Conservation (phyloP, 2,113 vertebrate species). For the Colossoma macropomum region DNA sequence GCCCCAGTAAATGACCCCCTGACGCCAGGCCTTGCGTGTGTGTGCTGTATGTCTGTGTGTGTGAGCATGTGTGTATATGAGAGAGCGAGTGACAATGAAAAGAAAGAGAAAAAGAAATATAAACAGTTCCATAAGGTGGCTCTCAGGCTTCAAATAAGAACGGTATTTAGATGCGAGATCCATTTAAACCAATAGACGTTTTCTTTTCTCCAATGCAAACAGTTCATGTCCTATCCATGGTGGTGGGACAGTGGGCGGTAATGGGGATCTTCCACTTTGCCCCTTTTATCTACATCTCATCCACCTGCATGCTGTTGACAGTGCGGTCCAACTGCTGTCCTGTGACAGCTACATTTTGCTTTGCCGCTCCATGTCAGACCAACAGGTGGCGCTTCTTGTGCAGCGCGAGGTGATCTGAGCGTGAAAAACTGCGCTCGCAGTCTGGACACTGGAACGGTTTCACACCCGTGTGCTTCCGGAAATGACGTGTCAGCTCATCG, state of each 20-base stretch:
- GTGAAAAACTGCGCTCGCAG: constrained; percentile 98
- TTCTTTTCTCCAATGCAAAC: constrained; percentile 16
- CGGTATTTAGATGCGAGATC: too few relatives aligned
- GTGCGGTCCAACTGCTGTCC: neutral
- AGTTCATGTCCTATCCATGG: neutral
- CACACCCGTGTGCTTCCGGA: constrained; percentile 96
- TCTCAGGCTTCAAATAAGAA: neutral
- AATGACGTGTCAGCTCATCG: constrained; percentile 97
- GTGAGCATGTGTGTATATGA: neutral
- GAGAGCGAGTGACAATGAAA: neutral
- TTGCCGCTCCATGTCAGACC: constrained; percentile 63
- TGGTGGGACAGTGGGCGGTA: neutral
- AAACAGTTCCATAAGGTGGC: constrained; percentile 1
- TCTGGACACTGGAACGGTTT: constrained; percentile 98
- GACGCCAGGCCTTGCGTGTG: neutral
- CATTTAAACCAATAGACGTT: too few relatives aligned
- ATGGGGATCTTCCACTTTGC: neutral
- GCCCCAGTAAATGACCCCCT: too few relatives aligned
- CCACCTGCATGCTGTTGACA: constrained; percentile 8
- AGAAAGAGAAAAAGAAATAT: neutral
- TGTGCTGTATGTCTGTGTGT: too few relatives aligned
- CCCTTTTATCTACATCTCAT: neutral
- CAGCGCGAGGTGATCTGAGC: constrained; percentile 94
- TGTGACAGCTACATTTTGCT: too few relatives aligned
- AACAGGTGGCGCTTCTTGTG: constrained; percentile 96